A percentile compares a stretch with the other conserved stretches of the same genome.
Evolutionary conservation across 64 coral and sea anemone genomes (phyloP).

Genomic region (Pocillopora verrucosa): DNA sequence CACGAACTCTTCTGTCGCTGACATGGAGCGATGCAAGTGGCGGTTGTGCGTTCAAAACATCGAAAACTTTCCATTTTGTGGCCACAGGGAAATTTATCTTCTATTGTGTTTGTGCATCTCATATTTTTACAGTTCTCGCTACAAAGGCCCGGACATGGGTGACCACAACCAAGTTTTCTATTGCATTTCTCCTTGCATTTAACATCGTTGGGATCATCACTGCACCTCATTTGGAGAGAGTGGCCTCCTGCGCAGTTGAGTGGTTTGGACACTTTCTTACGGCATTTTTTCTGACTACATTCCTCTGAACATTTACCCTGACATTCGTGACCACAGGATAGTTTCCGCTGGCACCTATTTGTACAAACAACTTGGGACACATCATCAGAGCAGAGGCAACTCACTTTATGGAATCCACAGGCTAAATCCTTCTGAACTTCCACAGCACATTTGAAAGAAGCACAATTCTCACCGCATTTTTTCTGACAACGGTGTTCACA

Average conservation of each 20-base stretch:
- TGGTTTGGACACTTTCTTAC: not conserved
- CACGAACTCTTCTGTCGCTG: not conserved
- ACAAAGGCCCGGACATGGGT: conserved; percentile 40
- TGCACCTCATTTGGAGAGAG: not conserved
- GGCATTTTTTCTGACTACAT: not conserved
- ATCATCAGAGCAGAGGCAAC: not conserved
- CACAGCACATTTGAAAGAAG: not conserved
- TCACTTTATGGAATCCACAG: conserved; percentile 31
- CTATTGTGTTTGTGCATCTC: not conserved
- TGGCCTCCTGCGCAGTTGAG: conserved; percentile 39
- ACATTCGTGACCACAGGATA: conserved; percentile 34
- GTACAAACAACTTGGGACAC: conserved; percentile 13
- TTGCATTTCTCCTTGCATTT: conserved; percentile 35
- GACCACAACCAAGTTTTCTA: conserved; percentile 24
- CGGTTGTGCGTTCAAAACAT: conserved; percentile 1
- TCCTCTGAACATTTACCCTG: conserved; percentile 22
- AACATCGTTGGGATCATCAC: not conserved
- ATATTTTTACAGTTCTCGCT: not conserved
- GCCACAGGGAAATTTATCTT: conserved; percentile 41
- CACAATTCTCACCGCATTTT: conserved; percentile 28
- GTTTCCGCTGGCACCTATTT: not conserved
- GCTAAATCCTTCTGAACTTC: conserved; percentile 18
- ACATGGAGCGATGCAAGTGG: conserved; percentile 28
- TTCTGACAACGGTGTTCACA: conserved; percentile 42
- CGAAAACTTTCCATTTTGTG: conserved; percentile 13